Evolutionary conservation across 2,113 vertebrate genomes (phyloP), one percentile per base, ranked within the genome.

Genomic region (Rhinoptilus africanus): DNA sequence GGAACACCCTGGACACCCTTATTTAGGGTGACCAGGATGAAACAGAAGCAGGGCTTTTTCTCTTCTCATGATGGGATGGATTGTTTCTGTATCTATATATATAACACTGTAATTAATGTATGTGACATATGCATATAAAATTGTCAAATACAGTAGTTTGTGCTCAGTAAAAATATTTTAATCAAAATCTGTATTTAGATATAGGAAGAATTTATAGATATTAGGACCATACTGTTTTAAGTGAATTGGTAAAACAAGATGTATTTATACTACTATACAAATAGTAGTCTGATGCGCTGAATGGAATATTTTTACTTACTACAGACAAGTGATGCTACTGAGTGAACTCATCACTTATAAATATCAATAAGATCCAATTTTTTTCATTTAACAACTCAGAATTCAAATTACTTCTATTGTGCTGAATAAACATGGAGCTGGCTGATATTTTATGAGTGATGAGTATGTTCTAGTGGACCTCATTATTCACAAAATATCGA

Each of bases 401-500:
- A 90, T 88, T 77, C 27, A 73, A 56, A 57, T 32, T 1, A 30
- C 14, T 63, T 56, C 15, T 34, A 4, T 56, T 75, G 19, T 79
- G 53, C 35, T 90, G 63, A 69, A 53, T 53, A 92, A 88, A 83
- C 63, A 10, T 48, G 24, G 53, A 76, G 10, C 23, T 90, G 4
- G 1, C 1, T 47, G 71, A 5, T 93, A 48, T 63, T 91, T 89
- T 63, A 9, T 87, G 66, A 85, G 57, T 57, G 74, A 66, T 74
- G 87, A 66, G 45, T 88, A 53, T 69, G 71, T 69, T 73, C 57
- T 87, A n/a, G 34, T 62, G 78, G 56, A 93, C 78, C 43, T 83
- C 63, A 88, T 88, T 90, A 79, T 90, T 93, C 85, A 92, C 48
- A 88, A 88, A 76, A 80, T 76, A 83, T 85, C 27, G 23, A 82